These are phyloP conservation scores for Branchellion lobata DNA, from an alignment of 2,888 invertebrate species.

Conservation along the genomic window DNA sequence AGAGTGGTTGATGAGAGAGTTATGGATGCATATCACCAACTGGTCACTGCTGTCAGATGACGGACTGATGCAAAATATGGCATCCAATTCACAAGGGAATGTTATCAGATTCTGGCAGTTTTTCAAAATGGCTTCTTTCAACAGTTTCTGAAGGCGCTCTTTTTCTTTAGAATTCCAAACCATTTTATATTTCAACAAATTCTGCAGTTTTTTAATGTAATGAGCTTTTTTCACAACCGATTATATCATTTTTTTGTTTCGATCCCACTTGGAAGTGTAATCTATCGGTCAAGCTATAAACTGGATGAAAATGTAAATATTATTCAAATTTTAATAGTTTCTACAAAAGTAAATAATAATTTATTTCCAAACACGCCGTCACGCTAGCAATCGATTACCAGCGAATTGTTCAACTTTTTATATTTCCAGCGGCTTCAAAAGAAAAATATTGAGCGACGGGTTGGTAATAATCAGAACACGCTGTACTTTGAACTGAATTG, in stretches of 20 bases:
- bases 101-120: neutral
- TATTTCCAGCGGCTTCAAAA: neutral
- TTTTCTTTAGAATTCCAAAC: constrained; percentile 14
- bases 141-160: neutral
- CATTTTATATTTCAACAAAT: neutral
- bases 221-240: neutral
- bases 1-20: neutral
- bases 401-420: neutral
- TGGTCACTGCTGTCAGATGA: neutral
- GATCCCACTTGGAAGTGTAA: neutral
- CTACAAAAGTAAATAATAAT: neutral
- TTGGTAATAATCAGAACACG: neutral
- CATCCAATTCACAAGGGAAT: constrained; percentile 14
- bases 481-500: constrained; percentile 3
- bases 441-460: neutral
- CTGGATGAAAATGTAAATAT: neutral
- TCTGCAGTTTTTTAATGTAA: neutral
- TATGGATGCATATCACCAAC: constrained; percentile 1
- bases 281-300: neutral
- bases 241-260: neutral
- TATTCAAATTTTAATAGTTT: neutral
- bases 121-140: constrained; percentile 16
- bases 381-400: neutral
- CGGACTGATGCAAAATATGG: constrained; percentile 3
- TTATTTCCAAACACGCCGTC: neutral